Evolutionary conservation across 2,888 invertebrate species (phyloP), one percentile per base, ranked within the genome.

Genomic region (Tanytarsus gracilentus): DNA sequence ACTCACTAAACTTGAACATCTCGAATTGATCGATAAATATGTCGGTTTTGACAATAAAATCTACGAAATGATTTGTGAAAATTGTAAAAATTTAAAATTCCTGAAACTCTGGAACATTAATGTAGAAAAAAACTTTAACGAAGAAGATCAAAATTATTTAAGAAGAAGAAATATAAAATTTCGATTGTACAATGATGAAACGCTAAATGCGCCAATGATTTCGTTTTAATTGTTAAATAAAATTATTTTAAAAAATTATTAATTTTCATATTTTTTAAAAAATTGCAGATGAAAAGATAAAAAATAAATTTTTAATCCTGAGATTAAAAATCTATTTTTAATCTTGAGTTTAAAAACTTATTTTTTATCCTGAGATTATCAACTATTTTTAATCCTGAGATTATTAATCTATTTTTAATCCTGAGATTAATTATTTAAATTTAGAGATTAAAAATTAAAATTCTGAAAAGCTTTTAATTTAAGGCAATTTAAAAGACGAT

Each of bases 121-220:
- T 16, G 21, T 55, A 5, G 55, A 55, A 26, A 55, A 55, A 11
- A 23, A 55, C 16, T 55, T 55, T 16, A 40, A 55, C 4, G 55
- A 40, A 6, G 26, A 26, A n/a, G 55, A 55, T 25, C 26, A 25
- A n/a, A 40, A 55, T 6, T 55, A 16, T 55, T 39, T 55, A 4
- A 33, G 39, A 7, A 33, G 21, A 14, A 23, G 26, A 26, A 26
- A 40, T 16, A 40, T 55, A 5, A 36, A 39, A 26, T 55, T 55
- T 55, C 39, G 40, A 26, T 39, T 55, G 14, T 55, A 18, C n/a
- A 55, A 55, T 39, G 55, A 55, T 40, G 55, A 55, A 23, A 40
- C 55, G 2, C 25, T 55, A 5, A 40, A 55, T 33, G 21, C 33
- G 25, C 55, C 55, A 26, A 55, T 55, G 39, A 23, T 55, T 14